phyloP scores from a whole-genome alignment of 2,113 vertebrate species.

The Megaleporinus macrocephalus region DNA sequence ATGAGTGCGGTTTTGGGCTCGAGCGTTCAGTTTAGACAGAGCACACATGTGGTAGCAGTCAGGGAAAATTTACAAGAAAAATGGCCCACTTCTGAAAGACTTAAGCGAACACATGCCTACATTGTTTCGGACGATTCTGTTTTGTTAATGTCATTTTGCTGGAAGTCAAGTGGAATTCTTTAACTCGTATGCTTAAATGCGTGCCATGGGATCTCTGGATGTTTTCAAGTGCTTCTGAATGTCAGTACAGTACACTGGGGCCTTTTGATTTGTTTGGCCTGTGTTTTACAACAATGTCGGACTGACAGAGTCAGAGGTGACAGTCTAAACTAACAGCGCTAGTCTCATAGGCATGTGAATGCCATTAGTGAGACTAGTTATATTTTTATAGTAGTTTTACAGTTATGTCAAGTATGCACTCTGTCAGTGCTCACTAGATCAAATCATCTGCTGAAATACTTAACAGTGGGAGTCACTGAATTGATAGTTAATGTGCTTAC shows the following conservation, averaged over 20 bases:
- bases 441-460: slow-evolving; percentile 9
- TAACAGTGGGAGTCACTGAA: background rate
- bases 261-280: slow-evolving; percentile 36
- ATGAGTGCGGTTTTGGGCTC: slow-evolving; percentile 61
- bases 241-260: background rate
- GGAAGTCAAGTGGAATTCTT: slow-evolving; percentile 24
- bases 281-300: slow-evolving; percentile 7
- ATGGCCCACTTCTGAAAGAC: slow-evolving; percentile 55
- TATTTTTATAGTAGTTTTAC: slow-evolving; percentile 28
- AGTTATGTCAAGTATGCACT: slow-evolving; percentile 27
- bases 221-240: slow-evolving; percentile 12
- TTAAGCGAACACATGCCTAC: slow-evolving; percentile 51
- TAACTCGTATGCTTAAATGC: slow-evolving; percentile 16
- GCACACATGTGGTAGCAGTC: slow-evolving; percentile 69
- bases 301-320: slow-evolving; percentile 9
- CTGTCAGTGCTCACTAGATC: slow-evolving; percentile 7
- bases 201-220: background rate
- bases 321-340: background rate
- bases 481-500: background rate
- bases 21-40: slow-evolving; percentile 53
- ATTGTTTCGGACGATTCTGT: slow-evolving; percentile 28
- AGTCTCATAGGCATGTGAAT: background rate
- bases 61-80: slow-evolving; percentile 57
- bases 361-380: slow-evolving; percentile 1
- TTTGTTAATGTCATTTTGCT: slow-evolving; percentile 42